Conservation (phyloP, 2,888 invertebrate species). For the Nomada lathburiana region DNA sequence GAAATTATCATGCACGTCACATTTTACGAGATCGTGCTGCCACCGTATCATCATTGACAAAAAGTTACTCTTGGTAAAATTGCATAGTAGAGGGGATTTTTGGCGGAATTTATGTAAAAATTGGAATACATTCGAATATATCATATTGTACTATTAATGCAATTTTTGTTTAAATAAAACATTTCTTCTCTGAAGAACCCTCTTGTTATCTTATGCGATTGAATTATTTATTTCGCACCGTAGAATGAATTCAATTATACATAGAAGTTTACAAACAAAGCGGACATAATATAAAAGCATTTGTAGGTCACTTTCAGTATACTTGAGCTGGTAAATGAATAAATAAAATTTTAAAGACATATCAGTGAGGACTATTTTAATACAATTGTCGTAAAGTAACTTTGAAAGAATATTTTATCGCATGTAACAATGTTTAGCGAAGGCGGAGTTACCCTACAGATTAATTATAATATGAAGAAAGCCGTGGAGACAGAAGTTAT, state of each 20-base stretch:
- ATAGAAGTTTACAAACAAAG: conserved; percentile 18
- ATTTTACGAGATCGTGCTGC: conserved; percentile 73
- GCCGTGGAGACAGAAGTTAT: conserved; percentile 49
- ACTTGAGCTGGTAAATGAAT: neutral
- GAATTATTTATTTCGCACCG: neutral
- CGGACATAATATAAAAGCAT: neutral
- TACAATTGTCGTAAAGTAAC: neutral
- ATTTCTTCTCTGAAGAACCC: neutral
- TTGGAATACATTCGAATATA: neutral
- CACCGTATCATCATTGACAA: conserved; percentile 39
- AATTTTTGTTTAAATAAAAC: conserved; percentile 2
- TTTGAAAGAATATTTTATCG: neutral
- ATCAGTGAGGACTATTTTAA: neutral
- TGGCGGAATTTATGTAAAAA: conserved; percentile 46
- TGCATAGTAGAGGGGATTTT: neutral
- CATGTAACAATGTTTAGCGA: conserved; percentile 9
- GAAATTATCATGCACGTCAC: conserved; percentile 72
- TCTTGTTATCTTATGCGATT: neutral
- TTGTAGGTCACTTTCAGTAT: conserved; percentile 33
- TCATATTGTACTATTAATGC: neutral
- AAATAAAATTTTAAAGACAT: neutral
- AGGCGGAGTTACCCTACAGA: conserved; percentile 1
- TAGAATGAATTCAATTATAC: neutral
- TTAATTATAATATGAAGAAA: conserved; percentile 6
- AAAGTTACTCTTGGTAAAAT: neutral